Evolutionary conservation across 2,888 invertebrate species (phyloP).

Genomic region (Hirudinaria manillensis): DNA sequence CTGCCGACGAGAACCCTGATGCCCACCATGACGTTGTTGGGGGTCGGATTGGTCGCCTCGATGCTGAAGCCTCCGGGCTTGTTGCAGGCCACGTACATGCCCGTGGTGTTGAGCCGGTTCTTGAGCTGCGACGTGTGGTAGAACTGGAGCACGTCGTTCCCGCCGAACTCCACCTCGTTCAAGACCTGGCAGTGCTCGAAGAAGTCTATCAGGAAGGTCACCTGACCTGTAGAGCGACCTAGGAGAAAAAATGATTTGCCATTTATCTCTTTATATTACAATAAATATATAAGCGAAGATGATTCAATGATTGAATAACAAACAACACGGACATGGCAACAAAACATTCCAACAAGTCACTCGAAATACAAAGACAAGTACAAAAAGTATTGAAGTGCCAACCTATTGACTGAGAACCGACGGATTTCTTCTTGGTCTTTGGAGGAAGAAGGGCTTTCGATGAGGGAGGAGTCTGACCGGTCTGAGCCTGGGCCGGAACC

Average conservation of each 20-base stretch:
- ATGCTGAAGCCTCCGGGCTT: conserved; percentile 81
- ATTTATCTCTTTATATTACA: neutral
- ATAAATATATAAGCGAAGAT: conserved; percentile 22
- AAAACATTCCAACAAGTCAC: too few relatives aligned
- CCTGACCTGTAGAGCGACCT: conserved; percentile 57
- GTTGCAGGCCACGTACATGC: conserved; percentile 86
- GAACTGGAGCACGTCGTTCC: conserved; percentile 85
- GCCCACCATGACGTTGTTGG: conserved; percentile 72
- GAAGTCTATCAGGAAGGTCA: conserved; percentile 87
- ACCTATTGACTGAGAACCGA: neutral
- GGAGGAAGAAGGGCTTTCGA: conserved; percentile 49
- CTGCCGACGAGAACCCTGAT: conserved; percentile 78
- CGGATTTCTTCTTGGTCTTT: conserved; percentile 58
- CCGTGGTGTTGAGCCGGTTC: conserved; percentile 75
- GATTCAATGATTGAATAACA: neutral
- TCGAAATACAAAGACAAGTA: too few relatives aligned
- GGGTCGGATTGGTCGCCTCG: conserved; percentile 79
- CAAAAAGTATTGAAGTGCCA: too few relatives aligned
- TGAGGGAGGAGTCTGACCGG: conserved; percentile 55
- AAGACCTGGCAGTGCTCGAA: conserved; percentile 88
- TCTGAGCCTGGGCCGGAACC: conserved; percentile 56
- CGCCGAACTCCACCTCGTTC: conserved; percentile 88
- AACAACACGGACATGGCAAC: too few relatives aligned
- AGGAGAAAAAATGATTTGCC: conserved; percentile 18
- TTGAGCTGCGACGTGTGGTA: conserved; percentile 89